These are phyloP conservation scores for Geococcyx californianus DNA, from an alignment of 2,113 vertebrate genomes.

Conservation along the genomic window DNA sequence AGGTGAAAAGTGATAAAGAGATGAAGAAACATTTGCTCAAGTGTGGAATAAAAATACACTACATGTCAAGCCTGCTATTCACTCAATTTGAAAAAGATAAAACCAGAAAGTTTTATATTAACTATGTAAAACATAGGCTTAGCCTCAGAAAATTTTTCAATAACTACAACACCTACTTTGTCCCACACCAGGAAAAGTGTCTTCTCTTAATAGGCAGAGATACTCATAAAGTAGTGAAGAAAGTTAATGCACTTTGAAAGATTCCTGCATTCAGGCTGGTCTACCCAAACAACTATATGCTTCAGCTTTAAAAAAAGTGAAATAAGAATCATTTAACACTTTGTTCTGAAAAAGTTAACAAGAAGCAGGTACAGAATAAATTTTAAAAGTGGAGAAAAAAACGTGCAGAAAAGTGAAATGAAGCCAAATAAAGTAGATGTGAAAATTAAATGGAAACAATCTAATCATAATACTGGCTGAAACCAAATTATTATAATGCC, in stretches of 20 bases:
- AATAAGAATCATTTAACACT: background rate
- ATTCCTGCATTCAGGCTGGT: background rate
- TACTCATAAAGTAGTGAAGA: background rate
- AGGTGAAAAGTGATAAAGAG: constrained; percentile 36
- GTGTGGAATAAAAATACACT: background rate
- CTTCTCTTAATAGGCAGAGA: constrained; percentile 19
- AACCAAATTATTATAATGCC: background rate
- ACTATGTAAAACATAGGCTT: background rate
- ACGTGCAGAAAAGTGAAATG: background rate
- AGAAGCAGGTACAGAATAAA: background rate
- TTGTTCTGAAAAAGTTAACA: background rate
- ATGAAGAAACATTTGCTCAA: constrained; percentile 11
- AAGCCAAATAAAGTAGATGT: background rate
- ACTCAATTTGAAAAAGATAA: background rate
- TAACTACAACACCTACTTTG: background rate
- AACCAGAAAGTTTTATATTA: background rate
- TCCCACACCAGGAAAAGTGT: background rate
- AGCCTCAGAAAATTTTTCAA: background rate
- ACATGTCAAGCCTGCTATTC: background rate
- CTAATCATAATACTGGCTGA: background rate
- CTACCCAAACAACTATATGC: background rate
- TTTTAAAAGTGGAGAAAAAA: background rate
- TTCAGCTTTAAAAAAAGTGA: background rate
- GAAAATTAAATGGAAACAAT: background rate
- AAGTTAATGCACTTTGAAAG: constrained; percentile 26